A percentile compares a stretch with the other conserved stretches of the same genome.
Evolutionary conservation across 2,888 invertebrate species (phyloP).

Genomic region (Chirona hameri): DNA sequence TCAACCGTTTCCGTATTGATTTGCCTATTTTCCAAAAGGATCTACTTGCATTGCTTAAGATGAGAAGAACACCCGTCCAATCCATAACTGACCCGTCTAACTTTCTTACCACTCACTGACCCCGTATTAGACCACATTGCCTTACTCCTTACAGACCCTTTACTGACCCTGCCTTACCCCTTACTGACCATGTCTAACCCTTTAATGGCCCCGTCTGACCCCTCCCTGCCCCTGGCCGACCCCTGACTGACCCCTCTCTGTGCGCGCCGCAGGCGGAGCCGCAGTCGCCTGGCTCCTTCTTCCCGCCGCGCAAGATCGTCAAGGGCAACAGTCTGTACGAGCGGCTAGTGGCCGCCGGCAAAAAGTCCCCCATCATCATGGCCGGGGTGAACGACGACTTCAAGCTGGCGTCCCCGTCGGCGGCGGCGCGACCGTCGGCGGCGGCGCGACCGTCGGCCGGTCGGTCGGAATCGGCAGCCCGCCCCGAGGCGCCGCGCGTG

Average conservation of each 20-base stretch:
- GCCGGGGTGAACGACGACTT: slow-evolving; percentile 1
- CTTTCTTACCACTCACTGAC: no score
- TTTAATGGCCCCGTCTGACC: no score
- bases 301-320: slow-evolving; percentile 8
- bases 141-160: no score
- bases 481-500: background rate
- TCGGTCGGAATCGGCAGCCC: background rate
- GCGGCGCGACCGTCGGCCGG: background rate
- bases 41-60: no score
- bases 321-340: slow-evolving; percentile 23
- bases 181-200: no score
- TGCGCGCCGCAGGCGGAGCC: background rate
- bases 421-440: background rate
- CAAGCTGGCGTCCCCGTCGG: background rate
- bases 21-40: no score
- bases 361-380: slow-evolving; percentile 24
- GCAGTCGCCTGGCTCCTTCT: background rate
- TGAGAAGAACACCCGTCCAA: no score
- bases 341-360: slow-evolving; percentile 11
- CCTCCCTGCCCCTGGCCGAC: background rate
- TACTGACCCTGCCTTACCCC: no score
- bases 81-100: no score
- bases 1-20: no score
- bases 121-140: no score
- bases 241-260: background rate